These are phyloP conservation scores for Poecilia wingei DNA, from an alignment of 2,797 vertebrate genomes.

Conservation along the genomic window DNA sequence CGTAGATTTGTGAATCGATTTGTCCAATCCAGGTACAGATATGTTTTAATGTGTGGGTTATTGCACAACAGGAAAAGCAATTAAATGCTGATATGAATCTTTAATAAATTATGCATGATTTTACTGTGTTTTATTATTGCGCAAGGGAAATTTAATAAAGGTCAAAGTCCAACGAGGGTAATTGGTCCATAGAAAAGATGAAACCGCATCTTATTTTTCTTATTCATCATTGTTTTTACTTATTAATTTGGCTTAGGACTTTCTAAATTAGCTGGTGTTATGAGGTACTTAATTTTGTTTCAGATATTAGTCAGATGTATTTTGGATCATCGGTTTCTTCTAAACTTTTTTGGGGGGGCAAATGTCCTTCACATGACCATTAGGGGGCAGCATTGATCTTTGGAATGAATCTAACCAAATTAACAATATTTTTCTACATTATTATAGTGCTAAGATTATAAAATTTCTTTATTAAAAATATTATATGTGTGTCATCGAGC, in stretches of 20 bases:
- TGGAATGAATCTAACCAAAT: conserved; percentile 24
- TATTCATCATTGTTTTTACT: neutral
- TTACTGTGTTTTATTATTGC: neutral
- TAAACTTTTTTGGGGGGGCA: conserved; percentile 1
- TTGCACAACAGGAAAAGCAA: conserved; percentile 4
- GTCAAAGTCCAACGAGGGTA: neutral
- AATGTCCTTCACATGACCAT: conserved; percentile 51
- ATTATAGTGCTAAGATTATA: conserved; percentile 30
- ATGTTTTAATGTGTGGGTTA: neutral
- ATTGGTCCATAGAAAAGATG: neutral
- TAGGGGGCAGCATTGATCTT: conserved; percentile 80
- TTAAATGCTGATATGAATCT: neutral
- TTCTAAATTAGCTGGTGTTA: no score
- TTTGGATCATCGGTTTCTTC: neutral
- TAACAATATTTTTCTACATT: conserved; percentile 16
- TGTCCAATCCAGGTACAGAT: conserved; percentile 27
- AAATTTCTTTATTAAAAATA: conserved; percentile 10
- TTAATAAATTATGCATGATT: neutral
- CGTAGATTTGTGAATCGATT: conserved; percentile 46
- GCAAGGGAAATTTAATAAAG: neutral
- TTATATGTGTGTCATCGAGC: conserved; percentile 10
- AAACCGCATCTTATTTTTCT: neutral
- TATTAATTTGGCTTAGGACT: neutral
- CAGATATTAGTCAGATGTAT: neutral
- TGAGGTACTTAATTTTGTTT: neutral